A percentile compares a stretch with the other conserved stretches of the same genome.
Conservation (phyloP, 2,888 invertebrate genomes). For the Gymnocheta viridis region DNA sequence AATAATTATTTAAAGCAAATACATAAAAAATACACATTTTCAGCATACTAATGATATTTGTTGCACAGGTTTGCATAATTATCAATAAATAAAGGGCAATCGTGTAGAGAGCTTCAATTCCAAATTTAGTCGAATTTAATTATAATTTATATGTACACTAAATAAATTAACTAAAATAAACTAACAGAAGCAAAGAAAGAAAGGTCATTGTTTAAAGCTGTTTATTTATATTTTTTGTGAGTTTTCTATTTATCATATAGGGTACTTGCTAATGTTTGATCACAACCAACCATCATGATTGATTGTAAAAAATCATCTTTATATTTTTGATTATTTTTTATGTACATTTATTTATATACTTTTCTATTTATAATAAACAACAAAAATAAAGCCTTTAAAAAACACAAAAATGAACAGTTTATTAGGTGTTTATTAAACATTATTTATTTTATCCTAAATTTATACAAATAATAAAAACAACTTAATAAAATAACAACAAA, state of each 20-base stretch:
- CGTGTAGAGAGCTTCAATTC: background rate
- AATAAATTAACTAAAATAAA: background rate
- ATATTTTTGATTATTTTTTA: background rate
- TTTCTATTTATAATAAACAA: background rate
- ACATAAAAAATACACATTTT: slow-evolving; percentile 28
- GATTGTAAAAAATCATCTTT: too few species aligned
- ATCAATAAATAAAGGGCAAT: background rate
- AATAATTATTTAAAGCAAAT: slow-evolving; percentile 40
- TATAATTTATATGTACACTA: too few species aligned
- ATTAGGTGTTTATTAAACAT: background rate
- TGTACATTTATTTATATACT: too few species aligned
- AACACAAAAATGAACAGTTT: background rate
- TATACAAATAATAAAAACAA: background rate
- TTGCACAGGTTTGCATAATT: slow-evolving; percentile 31
- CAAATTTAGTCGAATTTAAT: slow-evolving; percentile 5
- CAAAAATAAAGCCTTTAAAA: background rate
- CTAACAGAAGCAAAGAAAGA: background rate
- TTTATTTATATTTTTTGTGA: background rate
- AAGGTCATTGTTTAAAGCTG: background rate
- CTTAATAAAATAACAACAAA: too few species aligned
- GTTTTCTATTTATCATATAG: background rate
- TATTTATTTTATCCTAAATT: background rate
- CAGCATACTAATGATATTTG: slow-evolving; percentile 63
- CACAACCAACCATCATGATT: too few species aligned
- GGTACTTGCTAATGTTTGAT: too few species aligned